Evolutionary conservation across 2,888 invertebrate species (phyloP).

Genomic region (Druceiella hillmani): DNA sequence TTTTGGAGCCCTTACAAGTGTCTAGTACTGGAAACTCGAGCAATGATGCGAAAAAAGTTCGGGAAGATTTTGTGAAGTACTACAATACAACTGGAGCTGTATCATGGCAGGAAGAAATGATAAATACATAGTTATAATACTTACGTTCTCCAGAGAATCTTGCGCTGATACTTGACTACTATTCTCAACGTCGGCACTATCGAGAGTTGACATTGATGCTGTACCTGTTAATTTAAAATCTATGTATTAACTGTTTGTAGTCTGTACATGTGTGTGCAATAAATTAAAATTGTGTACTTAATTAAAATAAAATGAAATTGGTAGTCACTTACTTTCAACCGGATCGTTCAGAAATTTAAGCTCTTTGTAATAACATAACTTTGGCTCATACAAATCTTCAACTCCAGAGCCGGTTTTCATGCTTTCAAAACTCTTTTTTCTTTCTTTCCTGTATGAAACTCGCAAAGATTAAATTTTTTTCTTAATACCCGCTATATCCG

Average conservation of each 20-base stretch:
- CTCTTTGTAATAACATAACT: neutral
- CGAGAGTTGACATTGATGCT: slow-evolving; percentile 1
- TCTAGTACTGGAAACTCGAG: neutral
- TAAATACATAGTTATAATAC: neutral
- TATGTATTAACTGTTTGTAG: neutral
- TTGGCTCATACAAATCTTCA: neutral
- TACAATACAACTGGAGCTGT: slow-evolving; percentile 1
- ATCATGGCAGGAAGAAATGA: slow-evolving; percentile 1
- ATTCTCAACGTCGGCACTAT: neutral
- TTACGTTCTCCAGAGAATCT: neutral
- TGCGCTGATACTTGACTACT: neutral
- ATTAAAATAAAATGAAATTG: no score
- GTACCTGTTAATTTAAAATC: neutral
- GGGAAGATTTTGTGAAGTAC: slow-evolving; percentile 1
- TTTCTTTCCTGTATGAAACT: no score
- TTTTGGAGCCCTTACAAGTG: neutral
- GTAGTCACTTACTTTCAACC: neutral
- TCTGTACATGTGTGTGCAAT: no score
- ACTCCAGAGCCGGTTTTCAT: neutral
- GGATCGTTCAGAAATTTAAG: neutral
- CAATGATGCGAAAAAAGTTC: neutral
- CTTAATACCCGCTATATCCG: no score
- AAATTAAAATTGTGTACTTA: no score
- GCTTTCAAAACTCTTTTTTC: no score
- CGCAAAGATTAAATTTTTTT: no score